Percentiles rank a stretch among this genome's conserved stretches.
Evolutionary conservation across 92 coral and sea anemone genomes (phyloP).

Genomic region (Palythoa grandis): DNA sequence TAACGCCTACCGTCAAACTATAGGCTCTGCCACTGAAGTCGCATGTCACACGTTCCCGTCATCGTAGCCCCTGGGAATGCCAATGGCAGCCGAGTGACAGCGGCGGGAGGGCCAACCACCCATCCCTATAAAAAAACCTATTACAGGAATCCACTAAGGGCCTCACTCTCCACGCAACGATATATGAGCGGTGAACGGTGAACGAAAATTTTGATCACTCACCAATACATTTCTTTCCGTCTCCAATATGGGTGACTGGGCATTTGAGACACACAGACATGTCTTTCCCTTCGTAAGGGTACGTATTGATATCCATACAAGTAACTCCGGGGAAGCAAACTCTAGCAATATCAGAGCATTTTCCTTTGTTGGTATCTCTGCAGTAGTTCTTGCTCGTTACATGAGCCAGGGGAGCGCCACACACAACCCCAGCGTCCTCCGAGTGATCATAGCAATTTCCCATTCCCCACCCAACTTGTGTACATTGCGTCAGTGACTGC

Average conservation of each 20-base stretch:
- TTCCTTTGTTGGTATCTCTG: conserved; percentile 54
- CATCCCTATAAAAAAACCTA: too few species aligned
- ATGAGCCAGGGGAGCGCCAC: conserved; percentile 73
- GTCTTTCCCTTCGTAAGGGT: conserved; percentile 39
- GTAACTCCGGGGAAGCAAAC: conserved; percentile 54
- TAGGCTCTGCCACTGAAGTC: too few species aligned
- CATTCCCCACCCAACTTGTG: conserved; percentile 78
- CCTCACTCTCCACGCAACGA: too few species aligned
- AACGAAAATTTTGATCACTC: neutral
- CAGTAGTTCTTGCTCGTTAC: conserved; percentile 80
- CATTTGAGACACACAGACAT: conserved; percentile 84
- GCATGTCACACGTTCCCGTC: too few species aligned
- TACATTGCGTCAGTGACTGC: conserved; percentile 79
- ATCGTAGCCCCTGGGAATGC: too few species aligned
- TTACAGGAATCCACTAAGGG: too few species aligned
- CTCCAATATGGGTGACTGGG: conserved; percentile 71
- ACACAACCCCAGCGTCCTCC: conserved; percentile 85
- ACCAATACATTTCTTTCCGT: conserved; percentile 89
- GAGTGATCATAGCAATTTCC: conserved; percentile 72
- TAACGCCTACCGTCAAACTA: too few species aligned
- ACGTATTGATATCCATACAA: conserved; percentile 64
- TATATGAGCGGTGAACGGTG: too few species aligned
- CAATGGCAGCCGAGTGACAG: too few species aligned
- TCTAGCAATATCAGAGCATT: conserved; percentile 7
- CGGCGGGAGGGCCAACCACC: too few species aligned